phyloP scores from a whole-genome alignment of 1,140 invertebrate species.

The Scylla paramamosain region DNA sequence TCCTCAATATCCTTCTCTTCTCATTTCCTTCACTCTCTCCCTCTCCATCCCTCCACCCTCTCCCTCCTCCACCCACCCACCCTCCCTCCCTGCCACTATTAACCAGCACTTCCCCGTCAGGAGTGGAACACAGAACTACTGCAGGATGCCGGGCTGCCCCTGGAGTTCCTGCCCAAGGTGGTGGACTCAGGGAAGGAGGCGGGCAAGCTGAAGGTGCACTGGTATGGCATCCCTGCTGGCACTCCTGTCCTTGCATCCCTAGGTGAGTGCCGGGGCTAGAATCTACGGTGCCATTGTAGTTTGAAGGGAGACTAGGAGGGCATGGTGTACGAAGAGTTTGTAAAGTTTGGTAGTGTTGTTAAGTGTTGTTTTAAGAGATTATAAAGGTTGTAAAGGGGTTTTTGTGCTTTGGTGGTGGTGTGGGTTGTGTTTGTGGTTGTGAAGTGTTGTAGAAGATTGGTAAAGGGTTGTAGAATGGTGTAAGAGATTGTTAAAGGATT shows the following conservation, averaged over 20 bases:
- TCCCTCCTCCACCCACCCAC: not conserved
- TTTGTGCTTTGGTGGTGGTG: too few relatives aligned
- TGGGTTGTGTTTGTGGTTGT: too few relatives aligned
- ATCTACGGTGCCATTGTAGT: not conserved
- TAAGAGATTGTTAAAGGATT: too few relatives aligned
- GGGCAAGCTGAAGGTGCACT: conserved; percentile 85
- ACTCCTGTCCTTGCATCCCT: conserved; percentile 83
- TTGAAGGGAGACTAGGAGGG: too few relatives aligned
- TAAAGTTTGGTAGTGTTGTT: too few relatives aligned
- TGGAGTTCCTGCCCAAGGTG: conserved; percentile 87
- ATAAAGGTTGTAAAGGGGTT: too few relatives aligned
- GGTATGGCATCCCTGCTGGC: conserved; percentile 89
- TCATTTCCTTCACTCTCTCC: not conserved
- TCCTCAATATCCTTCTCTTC: too few relatives aligned
- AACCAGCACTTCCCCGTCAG: not conserved
- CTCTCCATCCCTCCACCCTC: not conserved
- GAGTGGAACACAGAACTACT: conserved; percentile 84
- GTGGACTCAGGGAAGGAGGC: conserved; percentile 85
- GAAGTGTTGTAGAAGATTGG: too few relatives aligned
- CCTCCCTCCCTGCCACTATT: too few relatives aligned
- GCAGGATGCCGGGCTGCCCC: conserved; percentile 85
- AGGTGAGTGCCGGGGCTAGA: conserved; percentile 60
- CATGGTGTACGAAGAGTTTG: too few relatives aligned
- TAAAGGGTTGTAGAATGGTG: too few relatives aligned
- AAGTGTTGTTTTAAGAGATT: too few relatives aligned